Evolutionary conservation across 1,140 invertebrate species (phyloP).

Genomic region (Vanessa tameamea): DNA sequence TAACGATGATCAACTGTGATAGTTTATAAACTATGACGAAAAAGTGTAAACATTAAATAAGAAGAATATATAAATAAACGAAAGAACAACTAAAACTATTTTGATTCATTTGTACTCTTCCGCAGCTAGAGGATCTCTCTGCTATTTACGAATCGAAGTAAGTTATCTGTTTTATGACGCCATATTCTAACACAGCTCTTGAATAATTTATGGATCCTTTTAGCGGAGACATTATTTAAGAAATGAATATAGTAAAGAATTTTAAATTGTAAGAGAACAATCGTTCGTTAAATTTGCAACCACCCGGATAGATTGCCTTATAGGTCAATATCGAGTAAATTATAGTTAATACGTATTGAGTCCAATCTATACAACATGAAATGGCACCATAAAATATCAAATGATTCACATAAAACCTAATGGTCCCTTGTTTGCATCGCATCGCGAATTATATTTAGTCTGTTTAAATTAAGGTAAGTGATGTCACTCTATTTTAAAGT

Average conservation of each 20-base stretch:
- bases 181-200: constrained; percentile 12
- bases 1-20: too few species aligned
- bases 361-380: constrained; percentile 26
- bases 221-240: constrained; percentile 28
- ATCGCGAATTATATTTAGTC: constrained; percentile 9
- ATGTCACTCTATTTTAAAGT: constrained; percentile 24
- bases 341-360: constrained; percentile 25
- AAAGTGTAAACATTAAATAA: background rate
- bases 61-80: background rate
- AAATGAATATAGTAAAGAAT: constrained; percentile 18
- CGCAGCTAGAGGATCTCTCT: constrained; percentile 2
- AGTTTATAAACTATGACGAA: too few species aligned
- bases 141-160: constrained; percentile 31
- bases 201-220: constrained; percentile 36
- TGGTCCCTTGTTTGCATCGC: constrained; percentile 17
- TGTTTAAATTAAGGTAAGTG: constrained; percentile 25
- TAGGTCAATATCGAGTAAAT: constrained; percentile 15
- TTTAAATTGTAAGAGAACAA: constrained; percentile 16
- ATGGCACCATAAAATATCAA: constrained; percentile 28
- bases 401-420: constrained; percentile 32
- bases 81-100: background rate
- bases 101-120: background rate
- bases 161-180: constrained; percentile 29
- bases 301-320: background rate
- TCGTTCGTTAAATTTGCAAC: constrained; percentile 24